Conservation (phyloP, 1,140 invertebrate genomes). For the Pogonomyrmex californicus region DNA sequence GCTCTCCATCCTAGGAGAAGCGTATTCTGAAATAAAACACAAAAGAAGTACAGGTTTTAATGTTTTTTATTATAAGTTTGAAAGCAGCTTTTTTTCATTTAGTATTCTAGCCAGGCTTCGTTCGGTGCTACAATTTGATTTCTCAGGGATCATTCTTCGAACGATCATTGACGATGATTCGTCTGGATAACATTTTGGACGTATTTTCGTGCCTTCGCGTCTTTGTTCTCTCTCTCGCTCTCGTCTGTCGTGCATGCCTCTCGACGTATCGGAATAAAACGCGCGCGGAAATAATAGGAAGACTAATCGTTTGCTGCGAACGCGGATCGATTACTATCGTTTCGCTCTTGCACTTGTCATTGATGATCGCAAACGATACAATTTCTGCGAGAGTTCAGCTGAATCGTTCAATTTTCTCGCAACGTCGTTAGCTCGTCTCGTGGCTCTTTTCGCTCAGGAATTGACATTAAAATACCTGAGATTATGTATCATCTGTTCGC, state of each 20-base stretch:
- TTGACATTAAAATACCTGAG: constrained; percentile 17
- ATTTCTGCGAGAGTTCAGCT: not conserved
- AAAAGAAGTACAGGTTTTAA: constrained; percentile 52
- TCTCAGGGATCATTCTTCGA: constrained; percentile 71
- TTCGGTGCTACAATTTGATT: constrained; percentile 79
- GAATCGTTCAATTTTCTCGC: not conserved
- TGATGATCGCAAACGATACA: not conserved
- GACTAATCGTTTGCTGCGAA: constrained; percentile 43
- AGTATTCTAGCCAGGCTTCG: constrained; percentile 78
- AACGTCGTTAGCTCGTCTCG: not conserved
- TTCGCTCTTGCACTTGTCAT: not conserved
- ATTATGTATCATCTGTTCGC: constrained; percentile 16
- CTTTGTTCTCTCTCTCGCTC: not conserved
- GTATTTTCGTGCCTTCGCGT: constrained; percentile 41
- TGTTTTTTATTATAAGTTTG: constrained; percentile 79
- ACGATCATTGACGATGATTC: constrained; percentile 71
- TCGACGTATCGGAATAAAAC: constrained; percentile 32
- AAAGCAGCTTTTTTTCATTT: constrained; percentile 78
- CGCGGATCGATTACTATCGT: not conserved
- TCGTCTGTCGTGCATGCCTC: not conserved
- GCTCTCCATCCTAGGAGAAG: not conserved
- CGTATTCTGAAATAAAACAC: constrained; percentile 30
- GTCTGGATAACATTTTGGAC: constrained; percentile 47
- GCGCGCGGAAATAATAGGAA: constrained; percentile 39
- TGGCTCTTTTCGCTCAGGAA: constrained; percentile 12